Base-by-base conservation (phyloP, 2,113 vertebrate species). In the Grammomys surdaster region DNA sequence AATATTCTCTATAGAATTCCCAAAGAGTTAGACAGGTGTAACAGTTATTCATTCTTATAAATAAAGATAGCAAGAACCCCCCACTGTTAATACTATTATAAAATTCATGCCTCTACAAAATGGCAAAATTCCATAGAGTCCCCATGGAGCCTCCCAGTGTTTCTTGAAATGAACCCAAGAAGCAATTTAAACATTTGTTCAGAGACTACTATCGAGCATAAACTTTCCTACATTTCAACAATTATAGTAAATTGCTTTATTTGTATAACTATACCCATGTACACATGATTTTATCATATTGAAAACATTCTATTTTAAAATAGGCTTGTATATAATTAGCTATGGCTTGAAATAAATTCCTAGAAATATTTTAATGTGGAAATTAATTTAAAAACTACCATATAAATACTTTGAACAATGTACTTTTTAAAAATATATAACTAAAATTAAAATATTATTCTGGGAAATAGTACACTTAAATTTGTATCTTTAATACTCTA, bases 61-160 rank as follows among this genome's bases (percentile, higher is more conserved):
- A 91, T 87, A 95, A 97, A 93, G 43, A 92, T 36, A 46, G 2
- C 11, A 65, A 31, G 54, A 80, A 16, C 33, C 4, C 26, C 69
- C 43, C 43, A 92, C 43, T 76, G 46, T n/a, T 88, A 90, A 90
- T 86, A 51, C 0, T 58, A 88, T 95, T 97, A 88, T 96, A 93
- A 92, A 90, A 88, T 95, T 54, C 58, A 95, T 95, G 88, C 33
- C 12, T 92, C 19, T 76, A 24, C 24, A 65, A 95, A 87, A 87
- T 93, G 75, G 40, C 26, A 86, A 54, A 82, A 81, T 88, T 76
- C 73, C 56, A 46, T 76, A 48, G 69, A 93, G 36, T 92, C 46
- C 69, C 43, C 26, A 3, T 46, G 65, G 80, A 93, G 10, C 9
- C 26, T n/a, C 26, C 48, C 43, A 78, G 17, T 1, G 0, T 92